Base-by-base conservation (phyloP, 2,888 invertebrate genomes). In the Acronicta alni region DNA sequence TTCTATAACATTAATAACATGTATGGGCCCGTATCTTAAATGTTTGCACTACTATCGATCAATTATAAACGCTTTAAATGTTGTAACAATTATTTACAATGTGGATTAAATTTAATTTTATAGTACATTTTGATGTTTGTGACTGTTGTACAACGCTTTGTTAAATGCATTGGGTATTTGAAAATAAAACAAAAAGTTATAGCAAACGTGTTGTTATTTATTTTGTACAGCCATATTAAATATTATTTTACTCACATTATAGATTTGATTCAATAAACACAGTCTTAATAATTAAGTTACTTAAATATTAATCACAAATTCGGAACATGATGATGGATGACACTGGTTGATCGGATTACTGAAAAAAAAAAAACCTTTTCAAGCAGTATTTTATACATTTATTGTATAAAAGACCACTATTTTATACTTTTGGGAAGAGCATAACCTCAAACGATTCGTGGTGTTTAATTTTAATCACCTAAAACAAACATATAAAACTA, bases 21-120 rank as follows among this genome's bases (percentile, higher is more conserved):
- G 63, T 61, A 68, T 57, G 44, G 51, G 71, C 74, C 72, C 72
- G 72, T 68, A 68, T 57, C 53, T 69, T 74, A 54, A 70, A 73
- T 68, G 70, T 80, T 74, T 75, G 75, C 71, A 75, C 63, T 71
- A 89, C 88, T 89, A 87, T 89, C 75, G 90, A 89, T 93, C 93
- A 93, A 93, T 93, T 93, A 91, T 81, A 75, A 85, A 88, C 82
- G 93, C 93, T 93, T 92, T 93, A 92, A 91, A 86, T 93, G 93
- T 92, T 84, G 91, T 92, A 78, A 86, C 82, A 85, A 86, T 90
- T 88, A 89, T 90, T 90, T 90, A 91, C 85, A 89, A 88, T 84
- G 86, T 90, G 80, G 80, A 84, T 86, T 87, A 71, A 83, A 85
- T 80, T 87, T 88, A 86, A 85, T 91, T 92, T 92, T 92, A 89